Evolutionary conservation across 1,140 invertebrate species (phyloP).

Genomic region (Saxidomus purpurata): DNA sequence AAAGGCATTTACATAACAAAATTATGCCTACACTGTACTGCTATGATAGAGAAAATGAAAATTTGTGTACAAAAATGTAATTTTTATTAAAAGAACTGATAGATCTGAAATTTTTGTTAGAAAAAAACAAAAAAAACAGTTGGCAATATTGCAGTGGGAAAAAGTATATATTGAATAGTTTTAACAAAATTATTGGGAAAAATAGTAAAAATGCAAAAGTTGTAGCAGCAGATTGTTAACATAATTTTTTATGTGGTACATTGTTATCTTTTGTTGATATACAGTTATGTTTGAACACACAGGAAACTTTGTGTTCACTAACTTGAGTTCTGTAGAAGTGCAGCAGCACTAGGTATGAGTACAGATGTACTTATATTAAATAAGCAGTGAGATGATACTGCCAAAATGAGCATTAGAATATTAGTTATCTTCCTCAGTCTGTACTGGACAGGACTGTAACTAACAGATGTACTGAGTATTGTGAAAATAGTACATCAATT

Average conservation of each 20-base stretch:
- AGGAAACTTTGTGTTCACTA: not conserved
- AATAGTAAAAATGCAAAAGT: not conserved
- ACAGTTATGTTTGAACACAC: not conserved
- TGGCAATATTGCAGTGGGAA: no score
- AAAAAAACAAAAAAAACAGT: no score
- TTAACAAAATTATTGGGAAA: not conserved
- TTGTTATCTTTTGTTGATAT: not conserved
- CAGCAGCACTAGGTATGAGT: not conserved
- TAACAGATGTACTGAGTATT: not conserved
- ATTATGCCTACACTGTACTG: not conserved
- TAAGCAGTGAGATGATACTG: no score
- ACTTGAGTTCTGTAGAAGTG: slow-evolving; percentile 4
- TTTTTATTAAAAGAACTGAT: no score
- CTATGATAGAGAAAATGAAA: no score
- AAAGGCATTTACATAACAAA: not conserved
- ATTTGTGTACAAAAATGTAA: no score
- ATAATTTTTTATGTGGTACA: not conserved
- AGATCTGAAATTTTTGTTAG: no score
- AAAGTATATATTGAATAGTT: not conserved
- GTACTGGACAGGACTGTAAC: no score
- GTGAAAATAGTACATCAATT: not conserved
- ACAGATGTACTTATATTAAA: not conserved
- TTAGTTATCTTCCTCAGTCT: no score
- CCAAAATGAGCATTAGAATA: no score
- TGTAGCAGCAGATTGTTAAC: not conserved